Conservation (phyloP, 2,797 vertebrate species). For the Zalophus californianus region DNA sequence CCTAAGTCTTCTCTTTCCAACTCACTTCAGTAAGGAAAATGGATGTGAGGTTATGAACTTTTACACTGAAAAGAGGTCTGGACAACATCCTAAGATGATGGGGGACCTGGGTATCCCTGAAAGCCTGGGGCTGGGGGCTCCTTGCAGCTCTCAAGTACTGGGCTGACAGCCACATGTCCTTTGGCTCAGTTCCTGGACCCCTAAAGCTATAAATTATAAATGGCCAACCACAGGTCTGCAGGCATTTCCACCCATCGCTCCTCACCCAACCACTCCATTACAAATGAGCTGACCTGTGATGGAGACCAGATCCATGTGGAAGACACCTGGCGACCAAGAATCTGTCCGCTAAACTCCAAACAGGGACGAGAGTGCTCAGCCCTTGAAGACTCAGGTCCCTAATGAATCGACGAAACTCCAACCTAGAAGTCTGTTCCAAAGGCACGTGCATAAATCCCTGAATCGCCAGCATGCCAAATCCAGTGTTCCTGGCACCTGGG, state of each 20-base stretch:
- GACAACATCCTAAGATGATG: background rate
- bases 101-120: background rate
- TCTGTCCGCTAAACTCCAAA: slow-evolving; percentile 42
- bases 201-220: slow-evolving; percentile 47
- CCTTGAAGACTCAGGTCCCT: slow-evolving; percentile 1
- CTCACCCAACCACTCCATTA: slow-evolving; percentile 12
- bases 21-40: background rate
- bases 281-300: slow-evolving; percentile 74
- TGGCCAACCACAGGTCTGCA: slow-evolving; percentile 43
- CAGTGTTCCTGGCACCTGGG: background rate
- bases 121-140: background rate
- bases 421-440: background rate
- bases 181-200: slow-evolving; percentile 59
- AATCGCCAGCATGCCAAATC: background rate
- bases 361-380: background rate
- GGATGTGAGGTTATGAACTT: background rate
- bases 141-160: background rate
- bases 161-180: slow-evolving; percentile 35
- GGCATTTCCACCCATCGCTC: slow-evolving; percentile 8
- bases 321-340: slow-evolving; percentile 71
- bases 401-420: background rate
- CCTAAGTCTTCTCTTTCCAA: background rate
- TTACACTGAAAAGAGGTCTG: slow-evolving; percentile 14
- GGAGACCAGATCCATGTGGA: slow-evolving; percentile 37
- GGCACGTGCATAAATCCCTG: background rate